phyloP scores from a whole-genome alignment of 1,140 invertebrate genomes.

The Brachionus sp. region DNA sequence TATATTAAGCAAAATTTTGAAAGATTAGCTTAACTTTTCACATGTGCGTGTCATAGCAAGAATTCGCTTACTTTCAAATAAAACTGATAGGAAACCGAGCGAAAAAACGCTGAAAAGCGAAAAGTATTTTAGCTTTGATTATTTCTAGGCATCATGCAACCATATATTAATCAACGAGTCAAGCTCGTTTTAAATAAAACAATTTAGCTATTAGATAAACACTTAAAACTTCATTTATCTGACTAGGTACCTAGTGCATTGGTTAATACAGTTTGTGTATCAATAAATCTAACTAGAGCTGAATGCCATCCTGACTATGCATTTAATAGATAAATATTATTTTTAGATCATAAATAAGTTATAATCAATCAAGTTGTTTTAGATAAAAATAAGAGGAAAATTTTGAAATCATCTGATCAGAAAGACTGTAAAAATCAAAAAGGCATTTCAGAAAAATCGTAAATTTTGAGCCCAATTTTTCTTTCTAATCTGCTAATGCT shows the following conservation, averaged over 20 bases:
- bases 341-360: background rate
- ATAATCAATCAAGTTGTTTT: background rate
- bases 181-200: background rate
- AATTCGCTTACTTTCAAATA: background rate
- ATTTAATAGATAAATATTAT: background rate
- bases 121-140: background rate
- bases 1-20: too few relatives aligned
- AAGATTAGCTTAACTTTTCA: background rate
- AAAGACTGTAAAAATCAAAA: background rate
- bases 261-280: background rate
- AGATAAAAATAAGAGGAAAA: background rate
- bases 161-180: background rate
- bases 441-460: too few relatives aligned
- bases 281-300: background rate
- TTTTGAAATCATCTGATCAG: background rate
- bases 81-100: background rate
- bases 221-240: background rate
- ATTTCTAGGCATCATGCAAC: background rate
- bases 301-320: background rate
- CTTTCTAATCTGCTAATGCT: too few relatives aligned
- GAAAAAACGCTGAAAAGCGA: background rate
- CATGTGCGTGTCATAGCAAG: background rate
- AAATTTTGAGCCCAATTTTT: too few relatives aligned
- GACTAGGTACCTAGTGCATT: background rate
- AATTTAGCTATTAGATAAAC: background rate